Percentiles rank a stretch among this genome's conserved stretches.
These are phyloP conservation scores for Theocolax elegans DNA, from an alignment of 1,140 invertebrate species.

Conservation along the genomic window DNA sequence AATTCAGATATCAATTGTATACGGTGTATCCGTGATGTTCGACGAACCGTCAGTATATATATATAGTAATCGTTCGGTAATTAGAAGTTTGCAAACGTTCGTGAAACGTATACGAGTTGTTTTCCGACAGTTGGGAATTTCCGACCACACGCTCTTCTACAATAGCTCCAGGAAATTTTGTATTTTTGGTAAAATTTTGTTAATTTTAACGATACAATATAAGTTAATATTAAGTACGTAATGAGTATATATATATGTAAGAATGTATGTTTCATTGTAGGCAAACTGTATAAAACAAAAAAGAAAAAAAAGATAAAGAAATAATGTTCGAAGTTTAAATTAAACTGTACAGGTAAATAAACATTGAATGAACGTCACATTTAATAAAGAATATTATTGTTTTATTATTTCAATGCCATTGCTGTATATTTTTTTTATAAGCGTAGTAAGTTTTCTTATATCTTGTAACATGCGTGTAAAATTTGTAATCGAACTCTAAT, in stretches of 20 bases:
- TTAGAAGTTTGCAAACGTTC: neutral
- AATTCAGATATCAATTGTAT: neutral
- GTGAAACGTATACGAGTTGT: neutral
- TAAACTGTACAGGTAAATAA: constrained; percentile 14
- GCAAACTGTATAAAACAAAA: constrained; percentile 7
- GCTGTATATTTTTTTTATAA: too few relatives aligned
- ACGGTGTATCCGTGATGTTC: too few relatives aligned
- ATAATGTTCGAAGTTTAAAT: neutral
- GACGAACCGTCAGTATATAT: neutral
- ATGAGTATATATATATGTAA: neutral
- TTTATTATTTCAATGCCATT: neutral
- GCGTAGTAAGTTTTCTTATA: too few relatives aligned
- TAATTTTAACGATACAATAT: neutral
- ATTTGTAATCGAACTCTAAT: neutral
- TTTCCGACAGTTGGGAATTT: neutral
- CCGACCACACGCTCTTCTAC: neutral
- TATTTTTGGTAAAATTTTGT: neutral
- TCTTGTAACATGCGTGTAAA: too few relatives aligned
- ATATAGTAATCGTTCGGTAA: neutral
- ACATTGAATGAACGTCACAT: neutral
- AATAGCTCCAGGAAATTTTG: neutral
- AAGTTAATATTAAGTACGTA: neutral
- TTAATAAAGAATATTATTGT: neutral
- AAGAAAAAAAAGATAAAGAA: too few relatives aligned
- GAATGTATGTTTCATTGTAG: constrained; percentile 5